These are phyloP conservation scores for Brachirus orientalis DNA, from an alignment of 2,113 vertebrate species.

Conservation along the genomic window DNA sequence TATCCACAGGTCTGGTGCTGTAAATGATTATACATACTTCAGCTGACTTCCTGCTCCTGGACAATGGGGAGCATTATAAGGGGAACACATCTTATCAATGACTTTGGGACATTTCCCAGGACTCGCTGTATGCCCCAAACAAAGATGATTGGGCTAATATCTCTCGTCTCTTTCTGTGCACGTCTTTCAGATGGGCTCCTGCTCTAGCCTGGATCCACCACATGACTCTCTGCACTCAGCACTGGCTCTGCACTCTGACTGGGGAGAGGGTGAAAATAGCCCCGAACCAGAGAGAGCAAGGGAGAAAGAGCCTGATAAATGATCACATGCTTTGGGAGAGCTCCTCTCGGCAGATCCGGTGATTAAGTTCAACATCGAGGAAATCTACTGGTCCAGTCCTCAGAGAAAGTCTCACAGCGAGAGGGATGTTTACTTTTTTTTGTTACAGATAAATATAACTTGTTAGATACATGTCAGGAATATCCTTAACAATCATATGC, in stretches of 20 bases:
- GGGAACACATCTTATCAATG: slow-evolving; percentile 55
- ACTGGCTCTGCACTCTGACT: slow-evolving; percentile 46
- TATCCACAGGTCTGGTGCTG: slow-evolving; percentile 19
- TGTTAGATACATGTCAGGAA: slow-evolving; percentile 1
- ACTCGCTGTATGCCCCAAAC: slow-evolving; percentile 52
- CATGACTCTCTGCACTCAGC: slow-evolving; percentile 73
- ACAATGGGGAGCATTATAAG: slow-evolving; percentile 54
- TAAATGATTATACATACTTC: slow-evolving; percentile 36
- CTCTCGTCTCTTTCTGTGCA: slow-evolving; percentile 51
- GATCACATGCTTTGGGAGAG: slow-evolving; percentile 75
- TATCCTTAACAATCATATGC: slow-evolving; percentile 2
- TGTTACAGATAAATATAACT: slow-evolving; percentile 4
- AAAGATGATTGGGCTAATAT: slow-evolving; percentile 58
- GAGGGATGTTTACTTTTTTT: slow-evolving; percentile 21
- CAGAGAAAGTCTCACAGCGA: slow-evolving; percentile 20
- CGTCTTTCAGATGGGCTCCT: slow-evolving; percentile 65
- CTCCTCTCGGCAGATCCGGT: slow-evolving; percentile 76
- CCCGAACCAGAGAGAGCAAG: slow-evolving; percentile 62
- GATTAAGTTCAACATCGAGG: slow-evolving; percentile 68
- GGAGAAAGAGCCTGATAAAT: slow-evolving; percentile 69
- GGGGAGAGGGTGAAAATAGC: slow-evolving; percentile 64
- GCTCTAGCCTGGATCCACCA: slow-evolving; percentile 65
- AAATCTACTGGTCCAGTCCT: slow-evolving; percentile 49
- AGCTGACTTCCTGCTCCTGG: slow-evolving; percentile 54
- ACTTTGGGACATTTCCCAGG: slow-evolving; percentile 67